Evolutionary conservation across 2,113 vertebrate genomes (phyloP).

Genomic region (Probosciger aterrimus): DNA sequence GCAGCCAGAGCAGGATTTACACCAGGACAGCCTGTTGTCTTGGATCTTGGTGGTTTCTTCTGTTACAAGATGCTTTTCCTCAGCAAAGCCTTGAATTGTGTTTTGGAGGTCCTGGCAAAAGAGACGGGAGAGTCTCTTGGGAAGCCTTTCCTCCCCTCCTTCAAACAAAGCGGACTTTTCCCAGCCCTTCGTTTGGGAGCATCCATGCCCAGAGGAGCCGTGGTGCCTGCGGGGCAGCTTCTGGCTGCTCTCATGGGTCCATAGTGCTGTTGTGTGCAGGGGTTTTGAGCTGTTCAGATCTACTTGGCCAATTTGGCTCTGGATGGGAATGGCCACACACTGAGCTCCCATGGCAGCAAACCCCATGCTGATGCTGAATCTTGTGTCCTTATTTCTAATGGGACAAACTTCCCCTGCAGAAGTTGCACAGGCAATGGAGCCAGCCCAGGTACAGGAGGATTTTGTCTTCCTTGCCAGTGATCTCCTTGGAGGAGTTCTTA

Average conservation of each 20-base stretch:
- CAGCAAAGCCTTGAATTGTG: neutral
- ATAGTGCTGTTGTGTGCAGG: neutral
- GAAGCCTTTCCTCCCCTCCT: neutral
- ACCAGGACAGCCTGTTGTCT: neutral
- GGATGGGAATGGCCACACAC: accelerated
- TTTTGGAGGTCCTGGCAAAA: neutral
- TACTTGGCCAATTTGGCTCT: neutral
- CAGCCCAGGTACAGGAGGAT: neutral
- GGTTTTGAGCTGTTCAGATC: neutral
- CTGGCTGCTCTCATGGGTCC: neutral
- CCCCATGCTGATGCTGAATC: accelerated
- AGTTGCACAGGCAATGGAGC: neutral
- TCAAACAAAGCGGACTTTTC: neutral
- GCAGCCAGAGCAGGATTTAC: neutral
- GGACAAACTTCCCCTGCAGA: neutral
- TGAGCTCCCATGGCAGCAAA: accelerated
- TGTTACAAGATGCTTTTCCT: neutral
- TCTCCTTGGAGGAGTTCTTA: neutral
- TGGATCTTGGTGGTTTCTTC: neutral
- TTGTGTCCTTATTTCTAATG: neutral
- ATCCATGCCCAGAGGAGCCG: accelerated
- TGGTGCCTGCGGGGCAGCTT: neutral
- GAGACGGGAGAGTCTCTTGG: neutral
- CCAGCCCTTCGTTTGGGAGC: neutral
- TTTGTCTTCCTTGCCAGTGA: neutral